Evolutionary conservation across 1,140 invertebrate species (phyloP), one percentile per base, ranked within the genome.

Genomic region (Hestina assimilis): DNA sequence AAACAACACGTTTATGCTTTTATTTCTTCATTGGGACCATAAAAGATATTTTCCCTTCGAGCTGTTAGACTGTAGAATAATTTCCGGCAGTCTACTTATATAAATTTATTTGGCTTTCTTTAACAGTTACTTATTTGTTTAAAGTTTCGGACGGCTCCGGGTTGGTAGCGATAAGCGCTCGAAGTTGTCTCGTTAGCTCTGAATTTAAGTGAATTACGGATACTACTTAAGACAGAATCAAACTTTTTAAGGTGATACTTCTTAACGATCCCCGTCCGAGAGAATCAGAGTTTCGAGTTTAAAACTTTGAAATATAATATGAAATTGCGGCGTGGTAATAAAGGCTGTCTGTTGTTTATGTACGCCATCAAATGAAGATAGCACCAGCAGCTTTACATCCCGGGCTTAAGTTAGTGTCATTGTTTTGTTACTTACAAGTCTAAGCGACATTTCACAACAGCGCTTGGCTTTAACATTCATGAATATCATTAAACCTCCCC

Each of bases 381-480:
- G 74, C 71, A 73, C 41, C 55, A 64, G n/a, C 50, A 46, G 59
- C 66, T 79, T 79, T 78, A 75, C 77, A 79, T 78, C 70, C 69
- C 66, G 59, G 66, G 66, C 75, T 81, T 77, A 75, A 83, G 69
- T 79, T 79, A 72, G 77, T 80, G 74, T 81, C 75, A 81, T 84
- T 86, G 79, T 83, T 86, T 79, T 72, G 78, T 78, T 78, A 85
- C 62, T 80, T 81, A 79, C 72, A 78, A 79, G 74, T 76, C 69
- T 78, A 75, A 76, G 72, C 72, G 73, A 80, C 78, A 71, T 83
- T 79, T 83, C 72, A 78, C 75, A 79, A 81, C 71, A 67, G 64
- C 68, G 71, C 69, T 72, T 56, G 63, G 78, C 72, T 83, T 83
- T 76, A 83, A 75, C 72, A 78, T 83, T 83, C 81, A 84, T 86